Evolutionary conservation across 2,797 vertebrate genomes (phyloP).

Genomic region (Bradypodion pumilum): DNA sequence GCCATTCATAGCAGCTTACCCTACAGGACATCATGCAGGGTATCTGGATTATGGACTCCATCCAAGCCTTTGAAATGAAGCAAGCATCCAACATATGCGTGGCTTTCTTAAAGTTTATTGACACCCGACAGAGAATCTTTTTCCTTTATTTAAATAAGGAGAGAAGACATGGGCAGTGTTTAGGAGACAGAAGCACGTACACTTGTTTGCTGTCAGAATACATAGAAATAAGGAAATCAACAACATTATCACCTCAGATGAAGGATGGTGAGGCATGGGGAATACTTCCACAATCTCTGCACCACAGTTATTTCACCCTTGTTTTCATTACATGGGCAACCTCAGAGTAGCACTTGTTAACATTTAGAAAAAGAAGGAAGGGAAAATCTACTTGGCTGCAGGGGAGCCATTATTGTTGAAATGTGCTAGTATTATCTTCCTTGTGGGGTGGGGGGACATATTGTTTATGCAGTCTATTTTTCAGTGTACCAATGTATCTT

Average conservation of each 20-base stretch:
- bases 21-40: conserved; percentile 54
- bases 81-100: conserved; percentile 41
- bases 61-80: conserved; percentile 69
- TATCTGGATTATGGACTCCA: conserved; percentile 63
- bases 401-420: conserved; percentile 65
- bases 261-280: conserved; percentile 40
- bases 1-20: conserved; percentile 67
- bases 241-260: conserved; percentile 44
- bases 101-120: conserved; percentile 59
- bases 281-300: conserved; percentile 27
- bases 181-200: conserved; percentile 17
- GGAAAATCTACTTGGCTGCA: conserved; percentile 59
- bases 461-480: conserved; percentile 74
- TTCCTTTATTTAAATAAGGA: conserved; percentile 45
- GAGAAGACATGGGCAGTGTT: conserved; percentile 42
- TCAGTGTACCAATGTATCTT: conserved; percentile 65
- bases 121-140: conserved; percentile 45
- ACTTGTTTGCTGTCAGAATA: conserved; percentile 31
- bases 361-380: conserved; percentile 61
- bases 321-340: conserved; percentile 66
- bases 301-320: conserved; percentile 45
- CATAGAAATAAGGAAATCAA: conserved; percentile 57
- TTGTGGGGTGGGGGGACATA: conserved; percentile 61
- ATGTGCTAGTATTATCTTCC: conserved; percentile 69
- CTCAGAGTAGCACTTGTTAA: conserved; percentile 70